Conservation (phyloP, 2,113 vertebrate species). For the Henicopernis longicauda region DNA sequence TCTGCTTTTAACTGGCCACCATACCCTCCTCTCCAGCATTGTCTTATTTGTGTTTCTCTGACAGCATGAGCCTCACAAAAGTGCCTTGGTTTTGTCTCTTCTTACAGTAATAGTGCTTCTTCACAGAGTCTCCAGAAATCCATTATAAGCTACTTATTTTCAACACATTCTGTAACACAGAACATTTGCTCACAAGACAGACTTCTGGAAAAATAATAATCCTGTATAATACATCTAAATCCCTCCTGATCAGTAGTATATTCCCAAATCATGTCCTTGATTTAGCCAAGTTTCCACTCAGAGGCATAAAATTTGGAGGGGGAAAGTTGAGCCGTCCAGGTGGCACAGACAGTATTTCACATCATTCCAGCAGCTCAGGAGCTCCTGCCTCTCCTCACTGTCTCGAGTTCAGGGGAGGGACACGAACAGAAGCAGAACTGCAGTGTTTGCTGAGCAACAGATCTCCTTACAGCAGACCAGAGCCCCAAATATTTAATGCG, state of each 20-base stretch:
- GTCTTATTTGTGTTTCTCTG: background rate
- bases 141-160: constrained; percentile 65
- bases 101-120: constrained; percentile 26
- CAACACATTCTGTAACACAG: constrained; percentile 36
- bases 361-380: background rate
- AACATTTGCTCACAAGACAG: constrained; percentile 17
- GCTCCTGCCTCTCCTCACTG: background rate
- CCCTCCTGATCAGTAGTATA: constrained; percentile 33
- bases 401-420: background rate
- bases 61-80: background rate
- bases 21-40: background rate
- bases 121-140: constrained; percentile 17
- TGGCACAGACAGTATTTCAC: constrained; percentile 36
- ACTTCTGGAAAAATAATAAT: constrained; percentile 70
- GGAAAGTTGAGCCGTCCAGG: constrained; percentile 12
- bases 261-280: background rate
- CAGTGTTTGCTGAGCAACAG: background rate
- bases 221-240: constrained; percentile 59
- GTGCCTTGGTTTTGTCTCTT: background rate
- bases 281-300: constrained; percentile 52
- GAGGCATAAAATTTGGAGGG: background rate
- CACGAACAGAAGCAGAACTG: background rate
- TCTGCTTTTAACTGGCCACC: background rate
- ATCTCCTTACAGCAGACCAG: background rate
- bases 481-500: background rate